Percentiles rank a stretch among this genome's conserved stretches.
phyloP scores from a whole-genome alignment of 1,140 invertebrate species.

The Dendrolimus kikuchii region DNA sequence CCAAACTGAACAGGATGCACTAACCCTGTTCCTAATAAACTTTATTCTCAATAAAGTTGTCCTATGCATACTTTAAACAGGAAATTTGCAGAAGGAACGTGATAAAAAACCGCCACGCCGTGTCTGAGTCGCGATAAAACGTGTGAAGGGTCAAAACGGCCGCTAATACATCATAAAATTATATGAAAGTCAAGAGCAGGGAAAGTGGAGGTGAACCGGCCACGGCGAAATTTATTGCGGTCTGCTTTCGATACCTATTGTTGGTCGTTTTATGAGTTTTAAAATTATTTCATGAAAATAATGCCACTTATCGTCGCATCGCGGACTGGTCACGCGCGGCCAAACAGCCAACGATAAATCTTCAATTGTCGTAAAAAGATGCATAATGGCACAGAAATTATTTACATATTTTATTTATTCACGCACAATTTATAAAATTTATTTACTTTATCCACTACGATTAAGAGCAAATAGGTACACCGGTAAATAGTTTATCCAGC shows the following conservation, averaged over 20 bases:
- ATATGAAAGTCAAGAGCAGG: conserved; percentile 69
- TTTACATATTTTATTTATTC: too few species aligned
- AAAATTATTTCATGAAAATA: conserved; percentile 58
- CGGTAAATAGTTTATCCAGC: too few species aligned
- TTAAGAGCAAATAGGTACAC: too few species aligned
- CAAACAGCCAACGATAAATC: conserved; percentile 19
- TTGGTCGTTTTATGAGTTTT: conserved; percentile 53
- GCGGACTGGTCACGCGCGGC: conserved; percentile 8
- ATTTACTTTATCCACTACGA: too few species aligned
- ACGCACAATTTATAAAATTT: too few species aligned
- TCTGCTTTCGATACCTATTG: conserved; percentile 66
- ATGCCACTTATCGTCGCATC: conserved; percentile 30
- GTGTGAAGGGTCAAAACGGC: conserved; percentile 59
- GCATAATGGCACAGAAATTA: not conserved
- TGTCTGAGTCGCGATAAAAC: conserved; percentile 32
- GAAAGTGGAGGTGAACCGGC: conserved; percentile 58
- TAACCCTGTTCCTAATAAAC: conserved; percentile 14
- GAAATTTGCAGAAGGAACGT: conserved; percentile 41
- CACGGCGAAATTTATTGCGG: conserved; percentile 58
- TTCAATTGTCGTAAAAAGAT: conserved; percentile 4
- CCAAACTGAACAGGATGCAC: conserved; percentile 27
- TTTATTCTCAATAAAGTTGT: conserved; percentile 30
- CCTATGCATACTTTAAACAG: conserved; percentile 46
- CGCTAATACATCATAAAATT: conserved; percentile 68
- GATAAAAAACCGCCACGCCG: conserved; percentile 8